Base-by-base conservation (phyloP, 2,888 invertebrate genomes). In the Laspeyria flexula region DNA sequence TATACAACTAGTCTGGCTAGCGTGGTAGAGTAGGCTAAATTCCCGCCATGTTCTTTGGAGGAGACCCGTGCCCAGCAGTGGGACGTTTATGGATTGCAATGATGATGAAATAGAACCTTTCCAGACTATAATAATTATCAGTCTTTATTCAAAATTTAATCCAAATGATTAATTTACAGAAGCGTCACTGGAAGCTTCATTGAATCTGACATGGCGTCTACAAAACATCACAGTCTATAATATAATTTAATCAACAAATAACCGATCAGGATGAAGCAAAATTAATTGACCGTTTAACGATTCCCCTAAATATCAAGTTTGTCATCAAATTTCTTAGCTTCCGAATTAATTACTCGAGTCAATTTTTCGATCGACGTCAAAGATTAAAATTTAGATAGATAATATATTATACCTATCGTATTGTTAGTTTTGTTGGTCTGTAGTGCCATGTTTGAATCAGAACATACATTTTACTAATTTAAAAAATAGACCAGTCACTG, bases 221-320 rank as follows among this genome's bases (percentile, higher is more conserved):
- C 29, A 23, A 54, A 60, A 55, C 48, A 43, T 40, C 10, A 23
- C 34, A 35, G 23, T 43, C 13, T 43, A 46, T 43, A 57, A 13
- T 47, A 53, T 52, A 60, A 60, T 52, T 64, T 39, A 45, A 65
- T 65, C 12, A 53, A 56, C 54, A 49, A 59, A 64, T 58, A 46
- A 64, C 64, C 43, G 64, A 67, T 58, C 57, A 51, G 37, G 55
- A 56, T 71, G 68, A 69, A 74, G 64, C 66, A 60, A 72, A 76
- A 75, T 72, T 78, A 81, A 81, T 78, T 71, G 76, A 78, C 64
- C 73, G 58, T 70, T 69, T 71, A 79, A 77, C 73, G 69, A 71
- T 68, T 73, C 60, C 60, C 65, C 59, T 60, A 69, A 77, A 74
- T 73, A 77, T 77, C 68, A 70, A 71, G 68, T 75, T 71, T 73